Percentiles rank a stretch among this genome's conserved stretches.
Conservation (phyloP, 2,797 vertebrate genomes). For the Gobionotothen gibberifrons region DNA sequence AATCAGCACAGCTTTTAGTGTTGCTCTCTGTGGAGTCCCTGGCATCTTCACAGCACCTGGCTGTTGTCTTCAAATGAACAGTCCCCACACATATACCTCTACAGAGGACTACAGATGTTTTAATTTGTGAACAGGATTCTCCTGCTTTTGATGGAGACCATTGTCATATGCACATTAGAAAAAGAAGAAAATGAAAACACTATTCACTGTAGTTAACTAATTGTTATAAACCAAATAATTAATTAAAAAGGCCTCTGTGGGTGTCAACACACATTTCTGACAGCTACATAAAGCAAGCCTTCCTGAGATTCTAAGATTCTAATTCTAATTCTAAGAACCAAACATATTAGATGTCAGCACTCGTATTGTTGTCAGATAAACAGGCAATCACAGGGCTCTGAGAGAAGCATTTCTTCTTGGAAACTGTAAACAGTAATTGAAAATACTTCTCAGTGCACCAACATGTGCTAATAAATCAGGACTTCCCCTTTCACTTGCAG, state of each 20-base stretch:
- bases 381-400: slow-evolving; percentile 31
- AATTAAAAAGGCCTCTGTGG: not conserved
- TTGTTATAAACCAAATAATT: not conserved
- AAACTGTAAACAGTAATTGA: slow-evolving; percentile 57
- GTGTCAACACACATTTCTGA: not conserved
- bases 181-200: not conserved
- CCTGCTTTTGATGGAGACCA: not conserved
- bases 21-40: not conserved
- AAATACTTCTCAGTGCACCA: slow-evolving; percentile 36
- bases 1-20: not conserved
- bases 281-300: not conserved
- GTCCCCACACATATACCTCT: not conserved
- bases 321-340: too few species aligned
- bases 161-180: not conserved
- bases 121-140: not conserved
- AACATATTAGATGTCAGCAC: not conserved
- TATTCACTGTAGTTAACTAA: not conserved
- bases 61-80: not conserved
- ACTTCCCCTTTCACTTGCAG: slow-evolving; percentile 12
- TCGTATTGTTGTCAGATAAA: slow-evolving; percentile 5
- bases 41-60: not conserved
- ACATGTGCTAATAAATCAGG: slow-evolving; percentile 42
- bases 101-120: not conserved
- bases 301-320: not conserved
- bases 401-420: slow-evolving; percentile 14